Percentiles rank a stretch among this genome's conserved stretches.
Evolutionary conservation across 2,797 vertebrate genomes (phyloP).

Genomic region (Xiphophorus birchmanni): DNA sequence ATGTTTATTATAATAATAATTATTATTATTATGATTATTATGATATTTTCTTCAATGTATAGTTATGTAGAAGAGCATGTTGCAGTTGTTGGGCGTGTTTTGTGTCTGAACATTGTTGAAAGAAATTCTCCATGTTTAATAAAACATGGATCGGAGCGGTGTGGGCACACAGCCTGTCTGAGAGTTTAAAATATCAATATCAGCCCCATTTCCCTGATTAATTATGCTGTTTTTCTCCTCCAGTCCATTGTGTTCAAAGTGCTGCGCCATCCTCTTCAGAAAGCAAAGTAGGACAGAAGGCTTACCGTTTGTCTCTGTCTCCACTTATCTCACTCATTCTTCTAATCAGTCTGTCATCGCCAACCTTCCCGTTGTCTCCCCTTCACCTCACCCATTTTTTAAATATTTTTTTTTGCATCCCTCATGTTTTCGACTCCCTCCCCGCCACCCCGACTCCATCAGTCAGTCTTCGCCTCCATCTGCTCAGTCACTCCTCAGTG

Average conservation of each 20-base stretch:
- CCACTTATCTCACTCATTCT: conserved; percentile 20
- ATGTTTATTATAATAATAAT: not conserved
- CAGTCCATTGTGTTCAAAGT: conserved; percentile 20
- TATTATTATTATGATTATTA: too few species aligned
- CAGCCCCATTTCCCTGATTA: not conserved
- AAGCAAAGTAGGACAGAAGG: conserved; percentile 15
- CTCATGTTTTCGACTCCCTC: conserved; percentile 20
- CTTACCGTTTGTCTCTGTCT: not conserved
- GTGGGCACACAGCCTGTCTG: not conserved
- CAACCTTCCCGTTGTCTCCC: not conserved
- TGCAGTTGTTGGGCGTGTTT: not conserved
- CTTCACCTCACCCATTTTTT: conserved; percentile 37
- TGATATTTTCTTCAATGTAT: not conserved
- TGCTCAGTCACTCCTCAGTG: conserved; percentile 26
- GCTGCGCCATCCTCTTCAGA: not conserved
- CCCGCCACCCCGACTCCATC: conserved; percentile 25
- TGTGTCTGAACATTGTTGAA: not conserved
- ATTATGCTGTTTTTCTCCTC: not conserved
- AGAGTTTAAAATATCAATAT: not conserved
- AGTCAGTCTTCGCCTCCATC: conserved; percentile 43
- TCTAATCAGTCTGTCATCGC: conserved; percentile 48
- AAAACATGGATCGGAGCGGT: not conserved
- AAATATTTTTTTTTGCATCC: conserved; percentile 11
- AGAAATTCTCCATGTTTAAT: not conserved
- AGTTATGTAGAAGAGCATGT: not conserved